phyloP scores from a whole-genome alignment of 30 jellyfish, hydroid and myxozoan species.

The Aurelia aurita complex sp. Pacific region DNA sequence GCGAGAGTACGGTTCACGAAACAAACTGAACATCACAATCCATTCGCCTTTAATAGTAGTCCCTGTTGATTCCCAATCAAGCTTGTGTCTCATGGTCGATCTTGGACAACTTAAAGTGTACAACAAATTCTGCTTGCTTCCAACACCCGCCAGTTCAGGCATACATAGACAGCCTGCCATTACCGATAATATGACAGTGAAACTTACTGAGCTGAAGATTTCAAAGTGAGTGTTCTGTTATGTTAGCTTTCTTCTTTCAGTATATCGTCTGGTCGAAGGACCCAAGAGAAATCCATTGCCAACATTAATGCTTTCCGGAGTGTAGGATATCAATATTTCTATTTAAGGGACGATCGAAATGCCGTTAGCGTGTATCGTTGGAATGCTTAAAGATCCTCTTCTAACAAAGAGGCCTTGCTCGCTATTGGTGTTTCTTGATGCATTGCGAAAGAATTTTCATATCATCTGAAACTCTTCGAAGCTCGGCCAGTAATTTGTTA shows the following conservation, averaged over 20 bases:
- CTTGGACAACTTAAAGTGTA: conserved; percentile 78
- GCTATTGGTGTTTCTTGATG: too few species aligned
- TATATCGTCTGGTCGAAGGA: too few species aligned
- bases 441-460: too few species aligned
- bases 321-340: too few species aligned
- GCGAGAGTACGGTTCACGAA: conserved; percentile 70
- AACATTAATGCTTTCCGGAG: too few species aligned
- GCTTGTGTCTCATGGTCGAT: conserved; percentile 81
- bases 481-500: too few species aligned
- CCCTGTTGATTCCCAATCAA: conserved; percentile 77
- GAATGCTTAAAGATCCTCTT: too few species aligned
- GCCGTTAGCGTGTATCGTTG: too few species aligned
- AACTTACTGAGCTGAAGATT: conserved; percentile 63
- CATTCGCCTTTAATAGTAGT: conserved; percentile 87
- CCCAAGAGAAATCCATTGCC: too few species aligned
- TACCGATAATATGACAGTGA: conserved; percentile 82
- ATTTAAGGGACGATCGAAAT: too few species aligned
- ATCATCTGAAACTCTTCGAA: too few species aligned
- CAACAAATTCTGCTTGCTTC: conserved; percentile 70
- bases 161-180: conserved; percentile 61
- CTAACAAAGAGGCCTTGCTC: too few species aligned
- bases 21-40: conserved; percentile 67
- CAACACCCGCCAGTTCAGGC: not conserved
- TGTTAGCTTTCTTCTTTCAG: not conserved
- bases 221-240: conserved; percentile 56